A percentile compares a stretch with the other conserved stretches of the same genome.
Conservation (phyloP, 2,113 vertebrate genomes). For the Cygnus buccinator region DNA sequence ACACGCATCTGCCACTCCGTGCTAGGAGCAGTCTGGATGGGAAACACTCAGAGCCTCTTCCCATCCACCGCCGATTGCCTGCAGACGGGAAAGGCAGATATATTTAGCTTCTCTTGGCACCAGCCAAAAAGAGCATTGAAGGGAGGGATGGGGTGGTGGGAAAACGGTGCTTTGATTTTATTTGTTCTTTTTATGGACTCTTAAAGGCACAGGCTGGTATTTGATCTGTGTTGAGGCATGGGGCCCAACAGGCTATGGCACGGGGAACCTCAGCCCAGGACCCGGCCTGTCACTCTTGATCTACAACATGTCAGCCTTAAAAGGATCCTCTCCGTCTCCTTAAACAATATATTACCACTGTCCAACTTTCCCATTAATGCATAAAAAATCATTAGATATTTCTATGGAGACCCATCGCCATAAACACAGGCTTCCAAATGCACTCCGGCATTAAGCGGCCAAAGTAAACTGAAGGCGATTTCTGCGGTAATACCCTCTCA, state of each 20-base stretch:
- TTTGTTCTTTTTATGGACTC: neutral
- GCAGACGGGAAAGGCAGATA: neutral
- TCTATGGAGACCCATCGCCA: conserved; percentile 69
- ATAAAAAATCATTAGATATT: conserved; percentile 76
- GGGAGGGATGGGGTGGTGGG: neutral
- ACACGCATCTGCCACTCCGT: rapidly evolving
- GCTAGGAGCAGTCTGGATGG: neutral
- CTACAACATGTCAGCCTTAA: conserved; percentile 65
- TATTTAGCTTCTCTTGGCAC: conserved; percentile 5
- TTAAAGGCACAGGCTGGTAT: neutral
- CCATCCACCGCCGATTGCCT: neutral
- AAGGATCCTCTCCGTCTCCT: conserved; percentile 64
- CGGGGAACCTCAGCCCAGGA: neutral
- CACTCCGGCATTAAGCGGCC: conserved; percentile 29
- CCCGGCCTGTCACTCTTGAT: conserved; percentile 31
- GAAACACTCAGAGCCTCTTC: neutral
- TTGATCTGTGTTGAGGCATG: neutral
- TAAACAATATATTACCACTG: conserved; percentile 51
- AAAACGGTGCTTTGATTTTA: neutral
- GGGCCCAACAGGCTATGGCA: neutral
- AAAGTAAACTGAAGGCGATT: conserved; percentile 41
- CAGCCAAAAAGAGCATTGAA: neutral
- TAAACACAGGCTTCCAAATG: conserved; percentile 71
- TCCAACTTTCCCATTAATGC: conserved; percentile 73
- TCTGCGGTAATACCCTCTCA: conserved; percentile 39